phyloP scores from a whole-genome alignment of 2,888 invertebrate species.

The Panzeria rudis region DNA sequence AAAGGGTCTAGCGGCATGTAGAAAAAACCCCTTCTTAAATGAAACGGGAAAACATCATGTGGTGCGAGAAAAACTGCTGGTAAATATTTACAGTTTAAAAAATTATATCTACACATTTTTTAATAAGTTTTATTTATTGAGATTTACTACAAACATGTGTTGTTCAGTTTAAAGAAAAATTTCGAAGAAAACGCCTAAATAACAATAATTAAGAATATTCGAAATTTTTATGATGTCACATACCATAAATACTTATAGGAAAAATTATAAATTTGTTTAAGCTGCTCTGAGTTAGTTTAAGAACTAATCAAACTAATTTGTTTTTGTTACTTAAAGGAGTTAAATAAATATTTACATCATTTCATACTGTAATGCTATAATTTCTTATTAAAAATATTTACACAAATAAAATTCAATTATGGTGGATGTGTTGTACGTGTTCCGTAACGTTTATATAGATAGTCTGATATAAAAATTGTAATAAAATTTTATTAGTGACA shows the following conservation, averaged over 20 bases:
- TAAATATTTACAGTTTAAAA: slow-evolving; percentile 44
- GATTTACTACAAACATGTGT: too few relatives aligned
- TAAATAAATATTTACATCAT: not conserved
- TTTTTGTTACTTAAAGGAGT: not conserved
- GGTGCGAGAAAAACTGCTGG: slow-evolving; percentile 26
- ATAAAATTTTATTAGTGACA: slow-evolving; percentile 69
- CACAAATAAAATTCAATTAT: slow-evolving; percentile 50
- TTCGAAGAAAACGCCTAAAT: not conserved
- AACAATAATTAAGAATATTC: not conserved
- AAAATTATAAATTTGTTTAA: too few relatives aligned
- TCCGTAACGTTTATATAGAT: slow-evolving; percentile 39
- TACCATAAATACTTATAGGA: not conserved
- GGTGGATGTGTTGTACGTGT: slow-evolving; percentile 35
- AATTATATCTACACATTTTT: slow-evolving; percentile 8
- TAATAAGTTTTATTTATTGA: too few relatives aligned
- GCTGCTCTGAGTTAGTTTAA: too few relatives aligned
- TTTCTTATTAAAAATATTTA: slow-evolving; percentile 57
- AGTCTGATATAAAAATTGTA: slow-evolving; percentile 45
- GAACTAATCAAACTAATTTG: too few relatives aligned
- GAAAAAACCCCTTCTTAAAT: slow-evolving; percentile 16
- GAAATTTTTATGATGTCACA: not conserved
- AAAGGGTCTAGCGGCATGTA: slow-evolving; percentile 6
- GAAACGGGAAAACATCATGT: slow-evolving; percentile 14
- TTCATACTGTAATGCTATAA: slow-evolving; percentile 34
- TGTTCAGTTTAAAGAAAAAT: not conserved